Conservation (phyloP, 2,888 invertebrate genomes). For the Spodoptera picta region DNA sequence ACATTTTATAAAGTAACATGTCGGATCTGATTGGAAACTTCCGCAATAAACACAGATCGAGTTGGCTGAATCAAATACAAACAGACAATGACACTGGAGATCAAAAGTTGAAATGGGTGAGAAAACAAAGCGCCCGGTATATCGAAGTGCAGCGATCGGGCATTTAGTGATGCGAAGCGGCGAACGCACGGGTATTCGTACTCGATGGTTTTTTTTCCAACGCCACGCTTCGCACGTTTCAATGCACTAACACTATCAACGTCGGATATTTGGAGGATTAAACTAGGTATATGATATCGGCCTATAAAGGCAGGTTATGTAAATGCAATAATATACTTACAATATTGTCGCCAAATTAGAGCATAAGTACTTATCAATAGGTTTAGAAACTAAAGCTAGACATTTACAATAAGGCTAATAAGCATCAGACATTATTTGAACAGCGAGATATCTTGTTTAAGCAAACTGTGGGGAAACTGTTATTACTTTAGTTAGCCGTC, state of each 20-base stretch:
- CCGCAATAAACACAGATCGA: constrained; percentile 49
- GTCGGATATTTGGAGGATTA: not conserved
- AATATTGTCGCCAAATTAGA: no score
- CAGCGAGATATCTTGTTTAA: constrained; percentile 29
- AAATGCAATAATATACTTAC: no score
- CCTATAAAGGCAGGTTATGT: no score
- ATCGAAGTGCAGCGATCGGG: constrained; percentile 40
- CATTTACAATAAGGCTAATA: constrained; percentile 17
- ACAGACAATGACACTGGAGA: constrained; percentile 54
- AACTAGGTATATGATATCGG: not conserved
- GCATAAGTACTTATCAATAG: no score
- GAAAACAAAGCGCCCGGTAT: constrained; percentile 52
- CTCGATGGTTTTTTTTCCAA: constrained; percentile 29
- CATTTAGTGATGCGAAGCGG: constrained; percentile 36
- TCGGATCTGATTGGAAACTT: constrained; percentile 36
- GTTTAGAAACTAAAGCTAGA: no score
- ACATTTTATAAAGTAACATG: constrained; percentile 25
- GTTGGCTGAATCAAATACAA: constrained; percentile 53
- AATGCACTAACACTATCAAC: not conserved
- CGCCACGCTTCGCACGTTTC: constrained; percentile 7
- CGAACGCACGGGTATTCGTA: constrained; percentile 6
- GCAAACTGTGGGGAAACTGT: constrained; percentile 4
- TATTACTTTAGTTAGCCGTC: constrained; percentile 15
- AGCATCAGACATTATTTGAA: constrained; percentile 18
- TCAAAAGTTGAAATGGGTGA: constrained; percentile 57